Evolutionary conservation across 92 coral and sea anemone species (phyloP), one percentile per base, ranked within the genome.

Genomic region (Porites evermanni): DNA sequence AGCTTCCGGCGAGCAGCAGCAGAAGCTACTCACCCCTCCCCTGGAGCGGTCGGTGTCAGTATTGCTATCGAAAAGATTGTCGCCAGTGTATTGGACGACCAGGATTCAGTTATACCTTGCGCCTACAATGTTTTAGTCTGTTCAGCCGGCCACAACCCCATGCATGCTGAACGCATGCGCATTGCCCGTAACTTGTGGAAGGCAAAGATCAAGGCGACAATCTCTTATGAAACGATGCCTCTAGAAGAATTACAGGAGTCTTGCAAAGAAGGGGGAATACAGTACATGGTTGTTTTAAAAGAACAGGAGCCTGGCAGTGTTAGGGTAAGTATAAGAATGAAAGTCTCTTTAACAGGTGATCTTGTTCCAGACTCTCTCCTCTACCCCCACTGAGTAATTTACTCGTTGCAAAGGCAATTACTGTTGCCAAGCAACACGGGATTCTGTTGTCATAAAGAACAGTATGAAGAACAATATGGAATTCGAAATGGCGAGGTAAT

Each of bases 1-100:
- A 83, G 83, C 70, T 97, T 97, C 83, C 84, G 89, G 67, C 95
- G 91, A 2, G 98, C 93, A 44, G 98, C 93, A 44, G 88, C 88
- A 12, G 97, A 93, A 32, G 88, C 94, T 38, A 29, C 86, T 23
- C 84, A 76, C 29, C 89, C 89, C 50, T 75, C 89, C 59, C 90
- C 95, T 60, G 95, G 98, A 7, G 99, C 95, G 12, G 99, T 97
- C 8, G 99, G 99, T 0, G 99, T 93, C 7, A 95, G 98, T 70
- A 87, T 97, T 23, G 95, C 94, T 24, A 91, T 97, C 4, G 98
- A 95, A 83, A 92, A 94, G 69, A 90, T 97, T 70, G 93, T 93
- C 75, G 88, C 95, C 18, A 93, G 93, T 18, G 95, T 94, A 19
- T 74, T 93, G 52, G 95, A 93, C 53, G 91, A 89, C 20, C 75